Evolutionary conservation across 2,113 vertebrate species (phyloP).

Genomic region (Zeus faber): DNA sequence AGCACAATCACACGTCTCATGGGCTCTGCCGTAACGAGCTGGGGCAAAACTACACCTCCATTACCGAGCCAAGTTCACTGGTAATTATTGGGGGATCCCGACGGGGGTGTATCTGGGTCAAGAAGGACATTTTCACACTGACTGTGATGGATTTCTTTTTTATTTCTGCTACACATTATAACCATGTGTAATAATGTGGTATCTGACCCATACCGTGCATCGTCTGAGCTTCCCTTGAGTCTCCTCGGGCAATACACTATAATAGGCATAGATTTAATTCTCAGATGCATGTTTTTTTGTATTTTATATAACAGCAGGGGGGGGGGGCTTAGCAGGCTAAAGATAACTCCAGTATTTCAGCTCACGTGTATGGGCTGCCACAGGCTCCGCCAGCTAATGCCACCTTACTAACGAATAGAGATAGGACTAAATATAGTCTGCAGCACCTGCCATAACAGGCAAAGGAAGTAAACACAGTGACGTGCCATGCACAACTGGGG

Average conservation of each 20-base stretch:
- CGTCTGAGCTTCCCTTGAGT: no score
- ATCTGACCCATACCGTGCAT: no score
- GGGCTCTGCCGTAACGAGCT: slow-evolving; percentile 23
- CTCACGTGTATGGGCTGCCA: slow-evolving; percentile 42
- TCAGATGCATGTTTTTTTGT: background rate
- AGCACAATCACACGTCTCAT: slow-evolving; percentile 54
- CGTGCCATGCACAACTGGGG: no score
- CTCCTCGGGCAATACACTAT: no score
- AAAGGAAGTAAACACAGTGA: slow-evolving; percentile 57
- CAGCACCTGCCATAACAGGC: slow-evolving; percentile 56
- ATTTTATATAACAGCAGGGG: slow-evolving; percentile 17
- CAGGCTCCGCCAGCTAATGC: slow-evolving; percentile 63
- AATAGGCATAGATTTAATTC: no score
- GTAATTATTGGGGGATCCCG: no score
- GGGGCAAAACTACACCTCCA: slow-evolving; percentile 43
- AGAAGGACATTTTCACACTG: no score
- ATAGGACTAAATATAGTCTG: slow-evolving; percentile 73
- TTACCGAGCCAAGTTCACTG: no score
- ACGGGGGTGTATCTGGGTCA: slow-evolving; percentile 4
- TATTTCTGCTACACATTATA: no score
- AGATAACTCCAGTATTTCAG: slow-evolving; percentile 48
- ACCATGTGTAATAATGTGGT: no score
- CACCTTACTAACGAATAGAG: slow-evolving; percentile 72
- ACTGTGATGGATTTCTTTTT: no score
- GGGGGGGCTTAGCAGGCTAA: slow-evolving; percentile 8